Percentiles rank a stretch among this genome's conserved stretches.
phyloP scores from a whole-genome alignment of 1,140 invertebrate species.

The Aleiodes sp. region DNA sequence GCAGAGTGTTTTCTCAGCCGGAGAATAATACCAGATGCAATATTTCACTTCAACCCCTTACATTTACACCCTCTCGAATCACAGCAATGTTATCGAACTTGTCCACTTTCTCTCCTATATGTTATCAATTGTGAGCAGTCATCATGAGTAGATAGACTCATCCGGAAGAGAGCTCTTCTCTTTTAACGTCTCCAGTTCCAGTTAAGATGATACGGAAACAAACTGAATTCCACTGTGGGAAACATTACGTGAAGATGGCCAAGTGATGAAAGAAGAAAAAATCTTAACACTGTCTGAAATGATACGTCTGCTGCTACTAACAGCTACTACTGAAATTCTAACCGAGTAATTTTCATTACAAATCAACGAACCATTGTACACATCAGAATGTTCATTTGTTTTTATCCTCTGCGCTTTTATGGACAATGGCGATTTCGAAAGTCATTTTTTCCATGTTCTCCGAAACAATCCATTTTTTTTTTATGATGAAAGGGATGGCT shows the following conservation, averaged over 20 bases:
- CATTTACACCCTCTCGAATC: no score
- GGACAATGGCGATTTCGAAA: no score
- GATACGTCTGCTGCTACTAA: background rate
- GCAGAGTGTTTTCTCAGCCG: no score
- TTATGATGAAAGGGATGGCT: no score
- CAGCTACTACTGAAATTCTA: conserved; percentile 7
- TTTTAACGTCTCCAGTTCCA: conserved; percentile 7
- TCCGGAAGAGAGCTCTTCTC: background rate
- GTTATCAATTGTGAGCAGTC: background rate
- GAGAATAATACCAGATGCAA: no score
- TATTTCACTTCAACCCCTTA: no score
- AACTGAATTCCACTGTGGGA: background rate
- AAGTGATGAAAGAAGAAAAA: background rate
- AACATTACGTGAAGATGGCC: background rate
- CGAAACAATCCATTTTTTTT: no score
- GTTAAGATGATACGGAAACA: conserved; percentile 7
- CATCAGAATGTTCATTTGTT: no score
- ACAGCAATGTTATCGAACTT: background rate
- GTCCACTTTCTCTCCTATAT: background rate
- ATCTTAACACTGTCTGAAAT: conserved; percentile 4
- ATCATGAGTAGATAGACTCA: background rate
- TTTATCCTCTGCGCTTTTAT: no score
- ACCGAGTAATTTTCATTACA: background rate
- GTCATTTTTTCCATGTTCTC: no score
- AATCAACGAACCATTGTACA: no score